phyloP scores from a whole-genome alignment of 37 sponge, comb jelly and placozoan genomes.

The Diacarnus erythraeanus region DNA sequence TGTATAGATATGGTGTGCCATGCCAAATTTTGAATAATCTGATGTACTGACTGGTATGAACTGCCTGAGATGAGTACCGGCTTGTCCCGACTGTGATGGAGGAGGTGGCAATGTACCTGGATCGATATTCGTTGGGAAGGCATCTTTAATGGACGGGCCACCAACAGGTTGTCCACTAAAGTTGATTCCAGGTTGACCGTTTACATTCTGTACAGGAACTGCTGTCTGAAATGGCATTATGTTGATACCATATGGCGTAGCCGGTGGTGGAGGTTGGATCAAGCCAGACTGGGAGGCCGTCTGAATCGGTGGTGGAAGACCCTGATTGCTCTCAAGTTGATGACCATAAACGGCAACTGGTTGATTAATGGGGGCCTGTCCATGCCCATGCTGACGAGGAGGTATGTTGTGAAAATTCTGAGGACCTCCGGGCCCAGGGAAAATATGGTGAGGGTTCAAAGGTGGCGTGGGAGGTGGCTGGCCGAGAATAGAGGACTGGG shows the following conservation, averaged over 20 bases:
- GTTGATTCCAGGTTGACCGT: not conserved
- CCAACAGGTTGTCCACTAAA: slow-evolving; percentile 18
- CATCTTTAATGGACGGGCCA: not conserved
- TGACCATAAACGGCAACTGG: slow-evolving; percentile 16
- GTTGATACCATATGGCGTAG: slow-evolving; percentile 17
- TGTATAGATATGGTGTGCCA: not conserved
- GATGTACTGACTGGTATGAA: not conserved
- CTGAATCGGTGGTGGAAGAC: not conserved
- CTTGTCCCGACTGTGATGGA: not conserved
- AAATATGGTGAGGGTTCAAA: slow-evolving; percentile 26
- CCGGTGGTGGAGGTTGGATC: slow-evolving; percentile 6
- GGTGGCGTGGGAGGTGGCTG: slow-evolving; percentile 58
- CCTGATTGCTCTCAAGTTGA: slow-evolving; percentile 15
- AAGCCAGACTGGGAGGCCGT: not conserved
- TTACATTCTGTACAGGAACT: slow-evolving; percentile 1
- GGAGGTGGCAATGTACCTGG: not conserved
- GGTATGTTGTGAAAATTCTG: slow-evolving; percentile 19
- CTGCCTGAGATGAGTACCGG: not conserved
- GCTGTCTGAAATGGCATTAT: slow-evolving; percentile 12
- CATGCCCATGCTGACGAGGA: slow-evolving; percentile 12
- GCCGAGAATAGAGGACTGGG: slow-evolving; percentile 47
- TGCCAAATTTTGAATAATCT: slow-evolving; percentile 1
- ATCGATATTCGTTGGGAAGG: not conserved
- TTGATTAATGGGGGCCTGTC: slow-evolving; percentile 1
- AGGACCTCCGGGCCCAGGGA: slow-evolving; percentile 11